Base-by-base conservation (phyloP, 2,113 vertebrate genomes). In the Himantopus leucocephalus region DNA sequence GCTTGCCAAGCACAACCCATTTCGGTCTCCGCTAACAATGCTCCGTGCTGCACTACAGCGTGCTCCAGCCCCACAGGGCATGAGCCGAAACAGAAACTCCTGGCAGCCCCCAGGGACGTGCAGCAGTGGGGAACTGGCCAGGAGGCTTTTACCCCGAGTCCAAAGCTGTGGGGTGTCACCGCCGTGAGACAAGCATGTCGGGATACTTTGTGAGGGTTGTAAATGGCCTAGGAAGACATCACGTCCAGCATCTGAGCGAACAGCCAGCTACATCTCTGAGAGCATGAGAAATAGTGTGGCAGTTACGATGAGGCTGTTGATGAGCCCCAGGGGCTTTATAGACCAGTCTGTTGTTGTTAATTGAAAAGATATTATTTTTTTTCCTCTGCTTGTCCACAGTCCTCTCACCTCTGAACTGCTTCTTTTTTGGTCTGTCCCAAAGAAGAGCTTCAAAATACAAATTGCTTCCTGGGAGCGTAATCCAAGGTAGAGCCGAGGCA, bases 1-100 rank as follows among this genome's bases (percentile, higher is more conserved):
- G 47, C 91, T 96, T 97, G 96, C 94, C 97, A 97, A 97, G 95
- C 86, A 92, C 89, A 91, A 41, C 87, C 91, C 90, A 59, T 73
- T 96, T 86, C 0, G 1, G 86, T 92, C 74, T 83, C 92, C 32
- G 45, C 63, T 94, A 83, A 95, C 87, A 95, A 85, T 85, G 70
- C 77, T 92, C 62, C 0, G 0, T 72, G 92, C 83, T 77, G 59
- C 82, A 63, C 41, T 52, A 64, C 27, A 27, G 62, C 4, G 0
- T 50, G 45, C 76, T 83, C 37, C 74, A 93, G 78, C 35, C 64
- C 84, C 53, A 34, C 1, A 0, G 58, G 55, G 41, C 50, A 77
- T 27, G 74, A 82, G 71, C 81, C 67, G 59, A 77, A 95, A 82
- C 77, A 85, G 58, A 87, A 94, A 91, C 45, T 76, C 53, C 80